Percentiles rank a stretch among this genome's conserved stretches.
These are phyloP conservation scores for Malthinus seriepunctatus DNA, from an alignment of 2,888 invertebrate genomes.

Conservation along the genomic window DNA sequence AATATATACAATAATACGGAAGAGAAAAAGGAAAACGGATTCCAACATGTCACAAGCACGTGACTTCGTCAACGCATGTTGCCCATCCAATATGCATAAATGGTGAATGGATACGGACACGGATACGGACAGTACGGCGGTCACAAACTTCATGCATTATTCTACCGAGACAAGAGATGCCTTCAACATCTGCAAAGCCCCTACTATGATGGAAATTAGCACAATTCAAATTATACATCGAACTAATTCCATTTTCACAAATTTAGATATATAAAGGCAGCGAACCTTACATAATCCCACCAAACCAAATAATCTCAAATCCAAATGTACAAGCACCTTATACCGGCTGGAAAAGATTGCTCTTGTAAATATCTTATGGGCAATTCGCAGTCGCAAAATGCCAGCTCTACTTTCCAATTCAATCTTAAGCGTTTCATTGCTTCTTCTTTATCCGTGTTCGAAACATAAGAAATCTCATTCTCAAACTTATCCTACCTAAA, in stretches of 20 bases:
- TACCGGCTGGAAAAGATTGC: constrained; percentile 39
- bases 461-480: constrained; percentile 12
- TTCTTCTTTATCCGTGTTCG: constrained; percentile 20
- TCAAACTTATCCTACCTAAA: constrained; percentile 14
- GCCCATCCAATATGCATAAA: constrained; percentile 50
- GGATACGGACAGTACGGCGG: constrained; percentile 30
- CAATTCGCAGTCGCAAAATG: constrained; percentile 44
- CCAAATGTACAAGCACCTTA: constrained; percentile 23
- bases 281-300: constrained; percentile 40
- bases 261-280: constrained; percentile 33
- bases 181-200: constrained; percentile 38
- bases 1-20: background rate
- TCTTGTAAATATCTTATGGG: constrained; percentile 51
- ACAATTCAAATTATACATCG: constrained; percentile 33
- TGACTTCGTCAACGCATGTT: constrained; percentile 37
- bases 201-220: constrained; percentile 40
- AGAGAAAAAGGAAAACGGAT: constrained; percentile 5
- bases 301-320: constrained; percentile 35
- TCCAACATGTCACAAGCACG: constrained; percentile 44
- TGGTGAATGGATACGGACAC: constrained; percentile 21
- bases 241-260: constrained; percentile 27
- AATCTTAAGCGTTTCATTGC: constrained; percentile 44
- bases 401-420: constrained; percentile 45
- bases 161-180: constrained; percentile 39
- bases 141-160: constrained; percentile 53